A percentile compares a stretch with the other conserved stretches of the same genome.
These are phyloP conservation scores for Pollenia labialis DNA, from an alignment of 2,888 invertebrate species.

Conservation along the genomic window DNA sequence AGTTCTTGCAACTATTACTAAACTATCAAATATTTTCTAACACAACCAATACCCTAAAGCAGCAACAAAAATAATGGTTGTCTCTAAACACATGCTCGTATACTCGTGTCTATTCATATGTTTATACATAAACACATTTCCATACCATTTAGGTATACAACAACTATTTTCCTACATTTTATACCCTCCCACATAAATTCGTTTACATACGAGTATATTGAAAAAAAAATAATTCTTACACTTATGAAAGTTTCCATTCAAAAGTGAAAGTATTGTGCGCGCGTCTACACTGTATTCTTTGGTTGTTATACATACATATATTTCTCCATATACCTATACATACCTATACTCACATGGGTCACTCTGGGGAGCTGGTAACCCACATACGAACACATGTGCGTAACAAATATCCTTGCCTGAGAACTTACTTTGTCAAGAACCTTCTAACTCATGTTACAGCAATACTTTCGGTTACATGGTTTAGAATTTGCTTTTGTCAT, in stretches of 20 bases:
- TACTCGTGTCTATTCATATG: background rate
- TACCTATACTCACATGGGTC: background rate
- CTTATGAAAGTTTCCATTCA: conserved; percentile 16
- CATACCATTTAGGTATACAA: background rate
- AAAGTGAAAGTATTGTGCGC: conserved; percentile 72
- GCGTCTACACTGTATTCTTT: conserved; percentile 23
- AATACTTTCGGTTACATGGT: too few species aligned
- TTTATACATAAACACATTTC: background rate
- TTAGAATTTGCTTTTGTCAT: too few species aligned
- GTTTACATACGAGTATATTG: background rate
- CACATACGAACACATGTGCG: background rate
- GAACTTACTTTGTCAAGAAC: too few species aligned
- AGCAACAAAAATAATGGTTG: background rate
- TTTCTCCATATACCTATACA: background rate
- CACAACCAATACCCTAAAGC: conserved; percentile 12
- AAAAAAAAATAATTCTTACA: background rate
- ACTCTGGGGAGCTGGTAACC: background rate
- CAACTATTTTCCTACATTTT: background rate
- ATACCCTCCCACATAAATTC: background rate
- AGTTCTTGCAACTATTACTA: conserved; percentile 61
- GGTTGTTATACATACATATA: background rate
- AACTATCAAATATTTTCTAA: conserved; percentile 69
- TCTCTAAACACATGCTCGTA: background rate
- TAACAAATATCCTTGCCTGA: too few species aligned
- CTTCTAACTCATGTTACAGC: too few species aligned